Evolutionary conservation across 1,140 invertebrate genomes (phyloP), one percentile per base, ranked within the genome.

Genomic region (Metopolophium dirhodum): DNA sequence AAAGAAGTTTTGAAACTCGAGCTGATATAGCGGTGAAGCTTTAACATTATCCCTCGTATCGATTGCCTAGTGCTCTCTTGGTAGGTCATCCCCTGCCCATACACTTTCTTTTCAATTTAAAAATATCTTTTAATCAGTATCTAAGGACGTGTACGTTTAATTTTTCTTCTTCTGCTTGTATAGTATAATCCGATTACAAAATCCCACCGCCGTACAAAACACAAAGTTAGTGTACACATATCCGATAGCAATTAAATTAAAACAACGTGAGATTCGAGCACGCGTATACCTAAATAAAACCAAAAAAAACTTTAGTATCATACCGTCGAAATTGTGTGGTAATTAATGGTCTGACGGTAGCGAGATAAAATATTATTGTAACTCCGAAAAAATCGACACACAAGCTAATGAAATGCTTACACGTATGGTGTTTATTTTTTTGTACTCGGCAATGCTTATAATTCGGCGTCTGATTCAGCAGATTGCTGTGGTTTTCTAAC

Each of bases 81-180:
- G 61, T 30, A 77, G 61, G 61, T n/a, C 61, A 77, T 77, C 30
- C n/a, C n/a, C 9, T 35, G 30, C n/a, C 30, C 14, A 6, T 7
- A n/a, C 61, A 14, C 61, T 77, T 77, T 35, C 30, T 77, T 77
- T 77, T 77, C 61, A 77, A 77, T 77, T 77, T n/a, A 18, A 77
- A 77, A 77, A 77, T 77, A 77, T 77, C 30, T 77, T 41, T 77
- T 77, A 77, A 77, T 77, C 61, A 77, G 61, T 20, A 77, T 77
- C 61, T n/a, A n/a, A n/a, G n/a, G 61, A 14, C n/a, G 30, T 77
- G 61, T n/a, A 77, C 61, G 7, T 77, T 77, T 77, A 77, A 77
- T 77, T 77, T 77, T 77, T 77, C 61, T 77, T 77, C 14, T 77
- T 77, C 61, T 77, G 61, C 30, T 77, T 6, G 61, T 77, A 2